These are phyloP conservation scores for Alectoris magna DNA, from an alignment of 2,797 vertebrate genomes.

Conservation along the genomic window DNA sequence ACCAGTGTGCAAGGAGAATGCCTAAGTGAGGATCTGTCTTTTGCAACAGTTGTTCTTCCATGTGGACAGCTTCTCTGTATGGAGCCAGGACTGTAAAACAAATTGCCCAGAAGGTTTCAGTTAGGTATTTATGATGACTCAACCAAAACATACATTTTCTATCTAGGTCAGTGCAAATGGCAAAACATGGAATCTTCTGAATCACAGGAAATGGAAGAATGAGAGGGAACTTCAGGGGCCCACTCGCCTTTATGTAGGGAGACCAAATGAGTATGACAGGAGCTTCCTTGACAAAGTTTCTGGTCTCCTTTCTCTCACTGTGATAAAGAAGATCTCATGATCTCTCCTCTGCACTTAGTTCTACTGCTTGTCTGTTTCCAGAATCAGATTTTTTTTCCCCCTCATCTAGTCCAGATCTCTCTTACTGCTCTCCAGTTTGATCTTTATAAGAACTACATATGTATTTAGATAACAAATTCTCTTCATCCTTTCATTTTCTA, in stretches of 20 bases:
- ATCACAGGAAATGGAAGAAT: neutral
- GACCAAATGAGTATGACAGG: neutral
- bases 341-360: rapidly evolving
- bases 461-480: neutral
- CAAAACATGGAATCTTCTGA: neutral
- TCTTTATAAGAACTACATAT: neutral
- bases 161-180: neutral
- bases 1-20: neutral
- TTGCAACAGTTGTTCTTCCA: neutral
- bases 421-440: neutral
- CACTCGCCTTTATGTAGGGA: neutral
- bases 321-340: neutral
- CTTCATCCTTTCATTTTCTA: neutral
- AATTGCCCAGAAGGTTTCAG: neutral
- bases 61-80: neutral
- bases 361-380: neutral
- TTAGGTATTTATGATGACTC: neutral
- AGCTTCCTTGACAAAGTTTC: neutral
- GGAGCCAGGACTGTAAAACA: neutral
- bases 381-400: neutral
- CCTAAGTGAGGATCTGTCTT: neutral
- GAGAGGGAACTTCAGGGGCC: neutral
- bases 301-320: neutral
- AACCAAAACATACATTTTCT: neutral
- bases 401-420: neutral